Base-by-base conservation (phyloP, 2,888 invertebrate species). In the Spicauda simplicius region DNA sequence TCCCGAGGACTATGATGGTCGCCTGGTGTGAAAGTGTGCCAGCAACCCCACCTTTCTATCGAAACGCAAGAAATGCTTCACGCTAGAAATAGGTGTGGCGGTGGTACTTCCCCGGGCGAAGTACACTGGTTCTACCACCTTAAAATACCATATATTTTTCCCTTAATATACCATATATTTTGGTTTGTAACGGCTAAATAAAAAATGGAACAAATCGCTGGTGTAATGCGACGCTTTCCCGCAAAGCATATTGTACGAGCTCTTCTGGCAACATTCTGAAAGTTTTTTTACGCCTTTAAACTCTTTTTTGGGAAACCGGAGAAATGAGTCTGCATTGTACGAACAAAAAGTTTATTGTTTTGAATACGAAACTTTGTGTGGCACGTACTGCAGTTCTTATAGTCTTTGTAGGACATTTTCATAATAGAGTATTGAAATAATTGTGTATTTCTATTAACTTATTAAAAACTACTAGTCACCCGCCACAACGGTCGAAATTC, bases 221-320 rank as follows among this genome's bases (percentile, higher is more conserved):
- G 14, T 53, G 52, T 52, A 52, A 33, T 52, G 53, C 53, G 19
- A 60, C 50, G 20, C 37, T 61, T 61, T n/a, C 48, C 18, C 41
- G 37, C 33, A 61, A 61, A 61, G 37, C 14, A 61, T 53, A 52
- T 37, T 53, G 19, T 12, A 20, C 53, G 16, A 53, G 19, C 53
- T 41, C 41, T 52, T 53, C 61, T 37, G 53, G 61, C 25, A 53
- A 53, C 52, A n/a, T 19, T 61, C 33, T 2, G 59, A 37, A 61
- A 53, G 52, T 52, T 61, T 50, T 25, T 59, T 60, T 53, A 20
- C 53, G 37, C 18, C 53, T 53, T 61, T 61, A 53, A 61, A 61
- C 61, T 61, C 52, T 61, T 41, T n/a, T 53, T 53, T 53, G 30
- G 53, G 37, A 61, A 53, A 61, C 61, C 56, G 37, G 37, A 53